phyloP scores from a whole-genome alignment of 2,113 vertebrate genomes.

The Ageneiosus marmoratus region DNA sequence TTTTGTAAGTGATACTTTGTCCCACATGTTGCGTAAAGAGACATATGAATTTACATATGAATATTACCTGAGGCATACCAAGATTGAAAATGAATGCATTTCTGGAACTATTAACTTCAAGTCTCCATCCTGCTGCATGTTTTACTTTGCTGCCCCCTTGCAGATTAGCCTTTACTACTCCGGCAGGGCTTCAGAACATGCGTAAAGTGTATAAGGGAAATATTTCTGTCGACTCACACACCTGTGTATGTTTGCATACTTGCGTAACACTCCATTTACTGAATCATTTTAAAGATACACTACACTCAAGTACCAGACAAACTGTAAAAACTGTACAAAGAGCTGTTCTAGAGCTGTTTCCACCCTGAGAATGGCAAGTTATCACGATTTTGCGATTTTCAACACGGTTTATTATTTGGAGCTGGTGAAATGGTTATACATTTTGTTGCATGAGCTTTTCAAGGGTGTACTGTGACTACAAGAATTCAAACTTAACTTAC shows the following conservation, averaged over 20 bases:
- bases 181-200: background rate
- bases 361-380: too few relatives aligned
- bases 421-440: too few relatives aligned
- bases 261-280: background rate
- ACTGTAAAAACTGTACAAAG: too few relatives aligned
- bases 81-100: background rate
- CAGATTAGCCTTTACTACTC: background rate
- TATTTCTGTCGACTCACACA: background rate
- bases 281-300: background rate
- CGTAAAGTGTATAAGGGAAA: background rate
- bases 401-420: too few relatives aligned
- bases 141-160: background rate
- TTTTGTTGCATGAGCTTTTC: too few relatives aligned
- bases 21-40: background rate
- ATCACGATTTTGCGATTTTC: too few relatives aligned
- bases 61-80: background rate
- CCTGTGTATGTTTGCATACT: background rate
- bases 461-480: too few relatives aligned
- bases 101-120: background rate
- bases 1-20: background rate
- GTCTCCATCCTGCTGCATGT: background rate
- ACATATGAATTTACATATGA: background rate
- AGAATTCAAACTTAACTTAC: too few relatives aligned
- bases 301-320: too few relatives aligned
- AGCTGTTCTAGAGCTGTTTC: too few relatives aligned